A percentile compares a stretch with the other conserved stretches of the same genome.
Evolutionary conservation across 1,140 invertebrate species (phyloP).

Genomic region (Saccostrea cuccullata): DNA sequence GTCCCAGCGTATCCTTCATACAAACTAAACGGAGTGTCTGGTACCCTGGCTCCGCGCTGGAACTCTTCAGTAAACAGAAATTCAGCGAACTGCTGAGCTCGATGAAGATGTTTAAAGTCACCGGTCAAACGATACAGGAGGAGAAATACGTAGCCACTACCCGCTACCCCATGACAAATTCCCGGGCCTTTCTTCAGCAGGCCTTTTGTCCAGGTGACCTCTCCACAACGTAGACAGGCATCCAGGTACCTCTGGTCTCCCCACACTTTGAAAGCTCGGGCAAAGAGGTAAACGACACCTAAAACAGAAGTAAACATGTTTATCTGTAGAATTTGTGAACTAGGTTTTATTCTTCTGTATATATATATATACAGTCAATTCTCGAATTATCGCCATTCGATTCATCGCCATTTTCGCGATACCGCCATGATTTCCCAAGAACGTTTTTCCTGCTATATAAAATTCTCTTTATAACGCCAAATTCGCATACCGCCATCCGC

Average conservation of each 20-base stretch:
- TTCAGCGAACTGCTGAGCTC: conserved; percentile 88
- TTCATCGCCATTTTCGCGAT: too few relatives aligned
- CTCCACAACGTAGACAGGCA: conserved; percentile 84
- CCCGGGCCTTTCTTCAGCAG: conserved; percentile 87
- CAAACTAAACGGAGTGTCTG: conserved; percentile 89
- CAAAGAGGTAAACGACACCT: conserved; percentile 89
- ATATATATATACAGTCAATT: too few relatives aligned
- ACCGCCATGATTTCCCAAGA: too few relatives aligned
- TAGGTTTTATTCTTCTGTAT: too few relatives aligned
- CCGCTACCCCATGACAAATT: conserved; percentile 91
- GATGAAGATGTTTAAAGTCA: conserved; percentile 86
- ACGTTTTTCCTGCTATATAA: too few relatives aligned
- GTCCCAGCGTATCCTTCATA: conserved; percentile 93
- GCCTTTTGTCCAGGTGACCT: conserved; percentile 89
- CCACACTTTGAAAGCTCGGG: conserved; percentile 88
- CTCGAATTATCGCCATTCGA: too few relatives aligned
- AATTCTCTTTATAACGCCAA: too few relatives aligned
- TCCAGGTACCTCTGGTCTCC: conserved; percentile 87
- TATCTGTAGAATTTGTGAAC: too few relatives aligned
- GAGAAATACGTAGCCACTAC: conserved; percentile 91
- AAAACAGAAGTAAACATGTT: conserved; percentile 30
- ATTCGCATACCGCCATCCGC: too few relatives aligned
- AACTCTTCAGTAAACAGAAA: conserved; percentile 87
- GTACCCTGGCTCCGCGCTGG: conserved; percentile 83
- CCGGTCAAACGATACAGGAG: conserved; percentile 87